A percentile compares a stretch with the other conserved stretches of the same genome.
Conservation (phyloP, 2,888 invertebrate species). For the Choreutis nemorana region DNA sequence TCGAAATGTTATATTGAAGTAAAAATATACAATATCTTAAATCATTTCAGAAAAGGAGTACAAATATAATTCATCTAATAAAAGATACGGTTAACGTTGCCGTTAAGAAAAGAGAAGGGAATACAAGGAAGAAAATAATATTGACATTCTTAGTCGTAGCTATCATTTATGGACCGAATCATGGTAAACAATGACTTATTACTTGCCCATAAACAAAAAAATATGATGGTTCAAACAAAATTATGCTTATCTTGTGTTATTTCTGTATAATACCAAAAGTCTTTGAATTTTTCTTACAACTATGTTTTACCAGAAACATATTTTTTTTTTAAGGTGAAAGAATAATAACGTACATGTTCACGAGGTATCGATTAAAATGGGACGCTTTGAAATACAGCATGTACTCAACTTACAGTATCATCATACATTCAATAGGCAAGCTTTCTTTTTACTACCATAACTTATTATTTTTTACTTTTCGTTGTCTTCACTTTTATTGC, state of each 20-base stretch:
- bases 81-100: conserved; percentile 57
- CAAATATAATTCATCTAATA: conserved; percentile 32
- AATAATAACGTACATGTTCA: conserved; percentile 44
- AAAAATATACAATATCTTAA: too few species aligned
- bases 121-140: conserved; percentile 44
- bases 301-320: conserved; percentile 6
- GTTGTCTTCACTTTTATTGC: too few species aligned
- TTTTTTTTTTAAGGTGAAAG: conserved; percentile 37
- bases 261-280: not conserved
- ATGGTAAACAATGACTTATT: conserved; percentile 52
- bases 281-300: not conserved
- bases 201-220: too few species aligned
- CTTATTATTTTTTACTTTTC: too few species aligned
- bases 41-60: too few species aligned
- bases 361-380: conserved; percentile 53
- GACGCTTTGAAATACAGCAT: conserved; percentile 50
- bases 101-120: conserved; percentile 49
- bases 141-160: conserved; percentile 51
- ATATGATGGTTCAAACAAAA: too few species aligned
- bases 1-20: too few species aligned
- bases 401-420: conserved; percentile 47
- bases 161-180: conserved; percentile 59
- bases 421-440: conserved; percentile 50
- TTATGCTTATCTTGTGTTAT: conserved; percentile 2
- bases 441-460: conserved; percentile 8